A percentile compares a stretch with the other conserved stretches of the same genome.
Evolutionary conservation across 2,113 vertebrate species (phyloP).

Genomic region (Chamaea fasciata): DNA sequence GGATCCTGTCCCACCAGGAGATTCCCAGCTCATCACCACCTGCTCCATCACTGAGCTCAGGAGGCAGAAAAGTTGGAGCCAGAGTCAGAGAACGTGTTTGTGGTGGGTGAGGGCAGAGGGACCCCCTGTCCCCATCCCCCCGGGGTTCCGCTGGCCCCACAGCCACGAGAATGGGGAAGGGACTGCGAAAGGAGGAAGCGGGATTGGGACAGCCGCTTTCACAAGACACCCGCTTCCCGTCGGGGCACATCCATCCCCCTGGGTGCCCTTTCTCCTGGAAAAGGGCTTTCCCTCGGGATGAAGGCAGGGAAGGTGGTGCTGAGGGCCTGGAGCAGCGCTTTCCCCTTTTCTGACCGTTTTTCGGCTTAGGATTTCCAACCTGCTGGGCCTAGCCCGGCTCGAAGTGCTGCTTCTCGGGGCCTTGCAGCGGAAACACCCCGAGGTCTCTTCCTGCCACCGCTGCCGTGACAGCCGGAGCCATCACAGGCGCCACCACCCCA

Average conservation of each 20-base stretch:
- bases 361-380: background rate
- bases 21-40: background rate
- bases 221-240: background rate
- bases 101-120: background rate
- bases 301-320: fast-evolving
- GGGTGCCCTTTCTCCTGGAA: background rate
- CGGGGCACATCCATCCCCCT: background rate
- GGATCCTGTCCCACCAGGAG: background rate
- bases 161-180: background rate
- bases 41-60: background rate
- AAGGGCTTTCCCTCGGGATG: background rate
- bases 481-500: background rate
- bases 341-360: background rate
- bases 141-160: background rate
- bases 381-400: background rate
- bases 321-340: fast-evolving
- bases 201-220: constrained; percentile 35
- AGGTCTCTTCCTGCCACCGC: background rate
- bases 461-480: background rate
- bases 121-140: background rate
- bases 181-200: constrained; percentile 12
- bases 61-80: background rate
- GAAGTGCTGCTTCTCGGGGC: background rate
- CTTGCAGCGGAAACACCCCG: background rate
- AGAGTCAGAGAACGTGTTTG: fast-evolving